Evolutionary conservation across 1,140 invertebrate species (phyloP), one percentile per base, ranked within the genome.

Genomic region (Zaprionus nigranus): DNA sequence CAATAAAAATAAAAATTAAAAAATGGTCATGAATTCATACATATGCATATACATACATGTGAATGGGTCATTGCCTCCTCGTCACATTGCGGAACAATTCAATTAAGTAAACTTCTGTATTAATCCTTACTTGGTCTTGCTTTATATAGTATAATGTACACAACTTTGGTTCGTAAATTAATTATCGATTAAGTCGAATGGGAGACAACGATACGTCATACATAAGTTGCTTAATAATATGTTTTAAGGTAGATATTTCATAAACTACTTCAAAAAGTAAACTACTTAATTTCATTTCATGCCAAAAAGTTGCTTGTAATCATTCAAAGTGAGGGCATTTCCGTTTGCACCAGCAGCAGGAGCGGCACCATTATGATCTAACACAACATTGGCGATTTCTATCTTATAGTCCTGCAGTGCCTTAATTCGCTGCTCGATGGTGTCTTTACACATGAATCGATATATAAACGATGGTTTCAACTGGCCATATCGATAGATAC

Each of bases 351-450:
- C 30, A 34, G 30, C 30, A 34, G 38, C 24, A 4, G 34, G 13
- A 2, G 46, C 1, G 9, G 9, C 9, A 2, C 38, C 11, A 11
- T 65, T 67, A 12, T 49, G 28, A 9, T 64, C 75, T 17, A 97
- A 92, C 43, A 98, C 95, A 79, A 94, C 95, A n/a, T 95, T 93
- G 1, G 97, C 97, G 24, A 98, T 87, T 22, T 94, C 93, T 20
- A 96, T 82, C 90, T 99, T 98, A 26, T 94, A 94, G 12, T 96
- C 93, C 92, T 99, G 98, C 7, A 98, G 93, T 11, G 93, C 90
- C 51, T 96, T 93, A 74, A 98, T 97, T 46, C 95, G 94, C 79
- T 97, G 95, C 92, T 98, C 98, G 51, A 98, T 96, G 0, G 97
- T 98, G 30, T 97, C 95, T 56, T 94, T 92, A 63, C 96, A 96